Evolutionary conservation across 2,797 vertebrate genomes (phyloP), one percentile per base, ranked within the genome.

Genomic region (Furcifer pardalis): DNA sequence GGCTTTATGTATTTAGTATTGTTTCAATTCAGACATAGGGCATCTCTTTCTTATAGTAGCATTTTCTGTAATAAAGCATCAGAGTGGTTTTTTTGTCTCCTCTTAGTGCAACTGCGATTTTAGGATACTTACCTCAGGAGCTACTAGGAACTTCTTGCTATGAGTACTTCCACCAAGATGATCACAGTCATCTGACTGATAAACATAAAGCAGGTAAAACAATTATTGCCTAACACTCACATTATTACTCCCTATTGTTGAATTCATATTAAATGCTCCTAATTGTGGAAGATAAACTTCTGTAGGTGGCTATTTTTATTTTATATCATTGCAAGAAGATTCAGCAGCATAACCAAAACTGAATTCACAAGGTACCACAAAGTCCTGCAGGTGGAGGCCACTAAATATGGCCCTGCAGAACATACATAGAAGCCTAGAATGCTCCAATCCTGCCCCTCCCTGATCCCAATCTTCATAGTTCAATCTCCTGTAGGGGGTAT

Each of bases 151-250:
- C 98, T 23, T 99, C 98, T 12, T 99, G 98, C 94, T 99, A 99
- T 23, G 98, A 99, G 89, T 99, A 99, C 94, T 98, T 98, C 96
- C 98, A 99, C 94, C 97, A 98, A 93, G 97, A 99, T 77, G 98
- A 99, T 91, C 95, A 98, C 77, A 96, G 92, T 62, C 98, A 97
- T 92, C 96, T 99, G 92, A 97, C 97, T 49, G 97, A 98, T 35
- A 96, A 97, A 91, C 98, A 99, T 92, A 96, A 98, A 95, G 97
- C 98, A 96, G 98, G 98, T 98, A 94, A 71, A 62, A 44, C 78
- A 68, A 37, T 25, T 77, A 12, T 37, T 87, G 32, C 42, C 66
- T 78, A 76, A 8, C 17, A 56, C 52, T 15, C 21, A 21, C 73
- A 0, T 6, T 75, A 35, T 60, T 75, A 2, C 0, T 0, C 65